A percentile compares a stretch with the other conserved stretches of the same genome.
These are phyloP conservation scores for Spilosoma lubricipeda DNA, from an alignment of 2,888 invertebrate genomes.

Conservation along the genomic window DNA sequence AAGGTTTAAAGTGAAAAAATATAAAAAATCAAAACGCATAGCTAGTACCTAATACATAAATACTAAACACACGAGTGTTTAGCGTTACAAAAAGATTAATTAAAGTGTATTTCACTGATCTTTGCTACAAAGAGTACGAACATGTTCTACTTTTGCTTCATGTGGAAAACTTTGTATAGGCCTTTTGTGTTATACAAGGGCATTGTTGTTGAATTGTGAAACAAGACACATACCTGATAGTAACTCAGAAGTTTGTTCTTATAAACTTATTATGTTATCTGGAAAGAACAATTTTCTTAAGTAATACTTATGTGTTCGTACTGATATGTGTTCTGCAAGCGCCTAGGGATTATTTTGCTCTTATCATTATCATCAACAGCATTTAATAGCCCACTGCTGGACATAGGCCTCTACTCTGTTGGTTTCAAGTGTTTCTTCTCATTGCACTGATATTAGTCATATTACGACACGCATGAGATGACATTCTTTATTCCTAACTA, in stretches of 20 bases:
- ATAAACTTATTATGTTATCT: slow-evolving; percentile 29
- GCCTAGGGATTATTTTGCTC: not conserved
- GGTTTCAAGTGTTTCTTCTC: too few species aligned
- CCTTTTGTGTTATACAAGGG: slow-evolving; percentile 32
- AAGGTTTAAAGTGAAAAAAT: too few species aligned
- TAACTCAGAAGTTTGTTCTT: slow-evolving; percentile 34
- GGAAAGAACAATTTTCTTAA: slow-evolving; percentile 31
- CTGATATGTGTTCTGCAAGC: slow-evolving; percentile 13
- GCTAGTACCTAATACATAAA: too few species aligned
- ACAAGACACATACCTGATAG: slow-evolving; percentile 33
- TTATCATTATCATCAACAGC: not conserved
- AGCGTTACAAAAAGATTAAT: slow-evolving; percentile 3
- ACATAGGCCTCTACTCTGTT: too few species aligned
- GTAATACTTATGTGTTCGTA: slow-evolving; percentile 13
- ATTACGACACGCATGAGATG: too few species aligned
- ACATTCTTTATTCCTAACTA: too few species aligned
- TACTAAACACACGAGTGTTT: not conserved
- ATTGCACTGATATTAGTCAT: too few species aligned
- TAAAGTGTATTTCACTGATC: slow-evolving; percentile 1
- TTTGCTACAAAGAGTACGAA: slow-evolving; percentile 4
- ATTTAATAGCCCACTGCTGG: too few species aligned
- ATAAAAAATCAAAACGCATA: too few species aligned
- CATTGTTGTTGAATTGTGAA: slow-evolving; percentile 26
- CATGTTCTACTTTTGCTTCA: slow-evolving; percentile 29
- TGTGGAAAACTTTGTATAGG: slow-evolving; percentile 36